Base-by-base conservation (phyloP, 2,888 invertebrate genomes). In the Drosophila villosipedis region DNA sequence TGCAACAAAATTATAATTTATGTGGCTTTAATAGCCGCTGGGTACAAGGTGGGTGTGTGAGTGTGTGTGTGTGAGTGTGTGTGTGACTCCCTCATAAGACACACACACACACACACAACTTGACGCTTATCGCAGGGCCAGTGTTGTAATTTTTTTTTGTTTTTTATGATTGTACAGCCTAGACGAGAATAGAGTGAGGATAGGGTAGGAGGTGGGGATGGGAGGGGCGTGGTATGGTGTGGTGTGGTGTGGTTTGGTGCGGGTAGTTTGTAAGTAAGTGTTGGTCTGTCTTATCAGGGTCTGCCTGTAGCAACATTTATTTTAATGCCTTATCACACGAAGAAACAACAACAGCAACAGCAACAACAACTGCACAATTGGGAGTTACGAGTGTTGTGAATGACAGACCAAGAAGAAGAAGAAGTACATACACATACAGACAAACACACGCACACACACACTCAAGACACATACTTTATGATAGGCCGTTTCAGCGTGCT, bases 1-100 rank as follows among this genome's bases (percentile, higher is more conserved):
- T 90, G 90, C 87, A 87, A 82, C 90, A 89, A 91, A 86, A 90
- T 91, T 83, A 90, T 90, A 89, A 90, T 90, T 90, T 90, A 90
- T 90, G 90, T 91, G 83, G 78, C 87, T 91, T 90, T 83, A 89
- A 91, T 84, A 85, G 91, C 89, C 88, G 75, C 69, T 78, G 84
- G 82, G 61, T 74, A 62, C 69, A 69, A 81, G 79, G 68, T 83
- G 83, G 54, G 39, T 54, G 66, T 12, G 47, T 0, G 43, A 7
- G 43, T 0, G 43, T 1, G 43, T 14, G 22, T 55, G 43, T 16
- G 53, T 50, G 43, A 3, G 14, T 43, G 43, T 14, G 22, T 50
- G 52, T 22, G 33, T 43, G n/a, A 57, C 78, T 65, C 62, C 54
- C 39, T 64, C 54, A 22, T 9, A 14, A 47, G 19, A 41, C 39